A percentile compares a stretch with the other conserved stretches of the same genome.
Conservation (phyloP, 2,888 invertebrate genomes). For the Andrena minutula region DNA sequence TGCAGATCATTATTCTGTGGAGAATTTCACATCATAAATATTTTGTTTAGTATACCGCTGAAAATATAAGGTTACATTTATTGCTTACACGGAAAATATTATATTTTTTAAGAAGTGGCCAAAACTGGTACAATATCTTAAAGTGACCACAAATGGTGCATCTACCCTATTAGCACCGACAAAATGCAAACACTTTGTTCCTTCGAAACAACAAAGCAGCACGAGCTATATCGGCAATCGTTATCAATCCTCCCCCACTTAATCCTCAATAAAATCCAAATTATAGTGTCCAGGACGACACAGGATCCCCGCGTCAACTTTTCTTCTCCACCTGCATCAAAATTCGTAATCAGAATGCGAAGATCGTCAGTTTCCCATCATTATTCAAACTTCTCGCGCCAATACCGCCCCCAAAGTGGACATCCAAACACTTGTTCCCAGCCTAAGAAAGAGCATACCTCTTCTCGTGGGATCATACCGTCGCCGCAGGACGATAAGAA, state of each 20-base stretch:
- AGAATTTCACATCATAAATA: too few relatives aligned
- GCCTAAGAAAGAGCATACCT: slow-evolving; percentile 59
- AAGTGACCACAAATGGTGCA: too few relatives aligned
- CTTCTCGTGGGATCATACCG: slow-evolving; percentile 45
- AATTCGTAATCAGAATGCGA: neutral
- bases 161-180: too few relatives aligned
- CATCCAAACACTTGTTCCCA: slow-evolving; percentile 21
- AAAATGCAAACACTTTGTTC: neutral
- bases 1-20: too few relatives aligned
- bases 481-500: slow-evolving; percentile 54
- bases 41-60: too few relatives aligned
- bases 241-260: slow-evolving; percentile 1
- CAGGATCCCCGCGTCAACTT: too few relatives aligned
- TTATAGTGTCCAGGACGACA: neutral
- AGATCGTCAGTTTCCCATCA: slow-evolving; percentile 3
- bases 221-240: slow-evolving; percentile 16
- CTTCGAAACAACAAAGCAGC: slow-evolving; percentile 13
- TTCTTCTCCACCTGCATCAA: too few relatives aligned
- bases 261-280: slow-evolving; percentile 9
- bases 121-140: too few relatives aligned
- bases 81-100: too few relatives aligned
- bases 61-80: too few relatives aligned
- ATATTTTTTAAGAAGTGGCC: too few relatives aligned
- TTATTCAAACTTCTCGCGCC: slow-evolving; percentile 1
- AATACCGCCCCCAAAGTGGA: slow-evolving; percentile 5